Evolutionary conservation across 2,113 vertebrate species (phyloP), one percentile per base, ranked within the genome.

Genomic region (Tretioscincus oriximinensis): DNA sequence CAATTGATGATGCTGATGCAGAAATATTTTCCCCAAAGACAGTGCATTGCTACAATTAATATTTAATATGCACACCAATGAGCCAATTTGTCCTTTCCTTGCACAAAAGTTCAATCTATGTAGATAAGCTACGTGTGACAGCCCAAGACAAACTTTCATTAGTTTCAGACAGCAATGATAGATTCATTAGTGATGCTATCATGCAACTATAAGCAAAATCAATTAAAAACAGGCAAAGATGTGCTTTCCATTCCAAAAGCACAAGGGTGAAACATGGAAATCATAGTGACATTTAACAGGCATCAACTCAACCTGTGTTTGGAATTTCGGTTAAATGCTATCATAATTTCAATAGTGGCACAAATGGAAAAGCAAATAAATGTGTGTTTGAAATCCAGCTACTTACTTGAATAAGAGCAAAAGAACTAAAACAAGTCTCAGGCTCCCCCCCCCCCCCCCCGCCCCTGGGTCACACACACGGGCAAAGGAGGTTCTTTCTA

Each of bases 121-220:
- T 75, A 60, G 65, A 76, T n/a, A 60, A 11, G 22, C 54, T 69
- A 67, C 75, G 66, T 75, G 64, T 69, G 31, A 67, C 64, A 75
- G 63, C 65, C 66, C 63, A 76, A 60, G 65, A 29, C 72, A 81
- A 78, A 75, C 49, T 75, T 81, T 75, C 49, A 68, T 81, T 76
- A 29, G 35, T 75, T 81, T 76, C 49, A 45, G 35, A 61, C 20
- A 60, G 35, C 26, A 26, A 7, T 81, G 64, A 81, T 68, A 60
- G 29, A 75, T 61, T 68, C 73, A 81, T 81, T 81, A 76, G 54
- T 65, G 66, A 81, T 73, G 47, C 49, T 66, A 66, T 51, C 45
- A 65, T 65, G 60, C 41, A 31, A 73, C 11, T 73, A 51, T 73
- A 63, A 76, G 65, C 20, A 29, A 60, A 81, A 28, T 70, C 66